phyloP scores from a whole-genome alignment of 1,140 invertebrate species.

The Drosophila asahinai region DNA sequence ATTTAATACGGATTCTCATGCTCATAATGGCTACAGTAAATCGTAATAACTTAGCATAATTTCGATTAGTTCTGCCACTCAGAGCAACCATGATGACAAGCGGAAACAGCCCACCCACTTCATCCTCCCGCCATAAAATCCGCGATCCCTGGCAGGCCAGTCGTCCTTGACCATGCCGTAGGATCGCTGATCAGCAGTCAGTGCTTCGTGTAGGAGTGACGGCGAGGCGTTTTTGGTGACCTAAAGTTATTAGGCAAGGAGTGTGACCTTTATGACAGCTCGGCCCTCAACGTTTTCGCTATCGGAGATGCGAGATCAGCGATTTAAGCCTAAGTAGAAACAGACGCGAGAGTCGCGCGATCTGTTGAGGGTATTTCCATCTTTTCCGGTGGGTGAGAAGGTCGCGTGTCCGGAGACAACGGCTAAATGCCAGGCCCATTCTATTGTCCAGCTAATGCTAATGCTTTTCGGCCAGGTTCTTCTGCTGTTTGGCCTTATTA shows the following conservation, averaged over 20 bases:
- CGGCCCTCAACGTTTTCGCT: conserved; percentile 21
- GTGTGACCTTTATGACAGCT: conserved; percentile 65
- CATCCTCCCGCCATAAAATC: conserved; percentile 37
- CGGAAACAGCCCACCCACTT: conserved; percentile 27
- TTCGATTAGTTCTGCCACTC: conserved; percentile 43
- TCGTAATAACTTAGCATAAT: background rate
- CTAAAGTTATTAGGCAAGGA: conserved; percentile 80
- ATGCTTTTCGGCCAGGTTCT: conserved; percentile 51
- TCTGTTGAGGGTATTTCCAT: conserved; percentile 64
- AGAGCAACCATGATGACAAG: conserved; percentile 31
- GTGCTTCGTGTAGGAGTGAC: conserved; percentile 80
- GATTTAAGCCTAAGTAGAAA: conserved; percentile 67
- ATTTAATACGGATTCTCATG: background rate
- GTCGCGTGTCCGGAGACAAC: conserved; percentile 73
- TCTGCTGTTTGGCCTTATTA: conserved; percentile 77
- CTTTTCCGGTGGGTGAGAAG: conserved; percentile 39
- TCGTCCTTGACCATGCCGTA: conserved; percentile 25
- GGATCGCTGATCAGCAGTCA: conserved; percentile 63
- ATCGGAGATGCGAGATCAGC: conserved; percentile 36
- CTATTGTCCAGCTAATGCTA: conserved; percentile 77
- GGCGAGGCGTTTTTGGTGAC: conserved; percentile 74
- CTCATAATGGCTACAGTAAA: background rate
- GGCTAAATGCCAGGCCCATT: conserved; percentile 67
- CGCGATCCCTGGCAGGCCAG: conserved; percentile 16
- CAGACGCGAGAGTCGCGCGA: conserved; percentile 51